Percentiles rank a stretch among this genome's conserved stretches.
Evolutionary conservation across 2,797 vertebrate genomes (phyloP).

Genomic region (Chelmon rostratus): DNA sequence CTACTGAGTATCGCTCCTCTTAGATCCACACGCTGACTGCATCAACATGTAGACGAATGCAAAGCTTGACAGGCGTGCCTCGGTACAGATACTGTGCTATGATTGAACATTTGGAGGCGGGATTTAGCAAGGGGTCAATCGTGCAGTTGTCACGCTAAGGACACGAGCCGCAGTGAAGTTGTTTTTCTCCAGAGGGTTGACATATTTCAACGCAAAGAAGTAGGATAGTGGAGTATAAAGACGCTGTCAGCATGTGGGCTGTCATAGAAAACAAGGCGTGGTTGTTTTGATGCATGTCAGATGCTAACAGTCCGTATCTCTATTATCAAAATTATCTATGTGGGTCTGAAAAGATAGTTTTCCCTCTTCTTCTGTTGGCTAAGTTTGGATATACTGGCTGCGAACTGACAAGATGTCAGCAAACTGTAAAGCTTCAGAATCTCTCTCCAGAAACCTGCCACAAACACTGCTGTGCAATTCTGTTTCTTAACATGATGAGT

Average conservation of each 20-base stretch:
- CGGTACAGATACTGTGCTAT: too few relatives aligned
- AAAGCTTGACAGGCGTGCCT: too few relatives aligned
- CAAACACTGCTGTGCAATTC: not conserved
- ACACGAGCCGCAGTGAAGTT: not conserved
- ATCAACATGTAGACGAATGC: too few relatives aligned
- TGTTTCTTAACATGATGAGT: not conserved
- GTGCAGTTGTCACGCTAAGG: not conserved
- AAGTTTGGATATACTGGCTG: not conserved
- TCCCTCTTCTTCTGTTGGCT: not conserved
- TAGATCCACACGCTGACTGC: too few relatives aligned
- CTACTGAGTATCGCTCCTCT: too few relatives aligned
- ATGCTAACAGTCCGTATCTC: not conserved
- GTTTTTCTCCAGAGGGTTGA: not conserved
- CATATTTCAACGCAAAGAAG: not conserved
- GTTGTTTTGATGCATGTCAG: constrained; percentile 20
- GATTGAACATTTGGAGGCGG: too few relatives aligned
- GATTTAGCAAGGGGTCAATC: not conserved
- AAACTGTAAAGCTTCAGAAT: not conserved
- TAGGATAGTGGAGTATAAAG: not conserved
- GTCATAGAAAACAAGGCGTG: not conserved
- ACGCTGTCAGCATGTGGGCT: not conserved
- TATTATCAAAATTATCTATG: not conserved
- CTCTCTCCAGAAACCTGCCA: not conserved
- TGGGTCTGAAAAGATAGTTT: not conserved
- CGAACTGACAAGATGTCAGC: constrained; percentile 4